Percentiles rank a stretch among this genome's conserved stretches.
Evolutionary conservation across 2,113 vertebrate genomes (phyloP).

Genomic region (Pteropus alecto): DNA sequence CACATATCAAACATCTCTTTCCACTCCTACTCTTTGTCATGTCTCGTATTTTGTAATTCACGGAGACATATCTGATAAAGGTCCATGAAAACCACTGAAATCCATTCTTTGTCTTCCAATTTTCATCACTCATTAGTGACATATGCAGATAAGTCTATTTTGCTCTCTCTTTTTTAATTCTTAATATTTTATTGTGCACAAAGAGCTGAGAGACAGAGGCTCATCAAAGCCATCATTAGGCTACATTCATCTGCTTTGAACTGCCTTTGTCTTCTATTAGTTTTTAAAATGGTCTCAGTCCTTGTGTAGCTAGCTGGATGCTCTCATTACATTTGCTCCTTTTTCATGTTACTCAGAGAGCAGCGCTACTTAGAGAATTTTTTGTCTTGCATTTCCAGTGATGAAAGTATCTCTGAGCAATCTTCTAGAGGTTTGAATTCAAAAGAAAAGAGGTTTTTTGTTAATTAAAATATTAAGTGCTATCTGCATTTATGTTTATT

Average conservation of each 20-base stretch:
- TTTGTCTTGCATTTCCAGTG: background rate
- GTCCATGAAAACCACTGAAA: constrained; percentile 63
- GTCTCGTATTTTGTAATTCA: constrained; percentile 68
- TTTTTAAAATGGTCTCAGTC: constrained; percentile 61
- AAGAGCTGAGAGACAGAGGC: constrained; percentile 79
- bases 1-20: background rate
- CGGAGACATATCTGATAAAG: constrained; percentile 71
- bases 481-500: constrained; percentile 35
- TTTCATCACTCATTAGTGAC: constrained; percentile 81
- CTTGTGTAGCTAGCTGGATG: constrained; percentile 51
- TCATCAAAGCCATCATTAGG: constrained; percentile 81
- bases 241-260: constrained; percentile 75
- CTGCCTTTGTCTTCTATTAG: constrained; percentile 75
- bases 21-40: constrained; percentile 52
- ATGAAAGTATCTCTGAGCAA: constrained; percentile 51
- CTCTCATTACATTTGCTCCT: constrained; percentile 53
- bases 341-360: constrained; percentile 42
- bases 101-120: constrained; percentile 76
- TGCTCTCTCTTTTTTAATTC: constrained; percentile 60
- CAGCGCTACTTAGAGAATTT: constrained; percentile 47
- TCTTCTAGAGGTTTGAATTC: constrained; percentile 63
- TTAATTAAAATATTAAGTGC: constrained; percentile 70
- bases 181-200: constrained; percentile 71
- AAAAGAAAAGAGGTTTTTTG: constrained; percentile 50
- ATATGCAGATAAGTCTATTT: constrained; percentile 62